Conservation (phyloP, 2,888 invertebrate genomes). For the Mythimna loreyi region DNA sequence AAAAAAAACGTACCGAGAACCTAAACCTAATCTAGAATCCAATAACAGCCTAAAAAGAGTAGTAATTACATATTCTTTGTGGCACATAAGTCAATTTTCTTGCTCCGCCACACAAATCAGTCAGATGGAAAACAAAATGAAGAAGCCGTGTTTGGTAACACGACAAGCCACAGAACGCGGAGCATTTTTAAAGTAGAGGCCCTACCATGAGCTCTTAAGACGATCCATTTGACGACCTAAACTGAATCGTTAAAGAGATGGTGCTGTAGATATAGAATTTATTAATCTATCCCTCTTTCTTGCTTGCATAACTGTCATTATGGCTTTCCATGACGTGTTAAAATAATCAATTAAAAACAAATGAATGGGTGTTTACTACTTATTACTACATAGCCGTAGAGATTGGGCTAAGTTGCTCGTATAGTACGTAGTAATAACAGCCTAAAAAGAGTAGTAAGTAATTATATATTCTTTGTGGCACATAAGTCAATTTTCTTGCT, state of each 20-base stretch:
- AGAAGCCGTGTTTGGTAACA: slow-evolving; percentile 61
- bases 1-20: not conserved
- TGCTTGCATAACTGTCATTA: no score
- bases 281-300: no score
- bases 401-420: not conserved
- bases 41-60: slow-evolving; percentile 23
- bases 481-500: slow-evolving; percentile 38
- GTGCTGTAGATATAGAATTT: no score
- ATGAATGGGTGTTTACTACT: no score
- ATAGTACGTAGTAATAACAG: slow-evolving; percentile 25
- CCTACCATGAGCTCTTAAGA: no score
- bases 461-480: slow-evolving; percentile 31
- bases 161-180: slow-evolving; percentile 3
- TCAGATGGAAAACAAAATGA: slow-evolving; percentile 63
- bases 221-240: no score
- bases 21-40: slow-evolving; percentile 10
- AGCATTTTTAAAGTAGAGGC: not conserved
- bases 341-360: no score
- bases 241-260: no score
- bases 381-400: not conserved
- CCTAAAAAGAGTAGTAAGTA: slow-evolving; percentile 20
- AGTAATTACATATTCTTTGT: slow-evolving; percentile 33
- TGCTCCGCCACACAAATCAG: slow-evolving; percentile 45
- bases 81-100: slow-evolving; percentile 36
- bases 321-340: no score